These are phyloP conservation scores for Grammomys surdaster DNA, from an alignment of 2,113 vertebrate species.

Conservation along the genomic window DNA sequence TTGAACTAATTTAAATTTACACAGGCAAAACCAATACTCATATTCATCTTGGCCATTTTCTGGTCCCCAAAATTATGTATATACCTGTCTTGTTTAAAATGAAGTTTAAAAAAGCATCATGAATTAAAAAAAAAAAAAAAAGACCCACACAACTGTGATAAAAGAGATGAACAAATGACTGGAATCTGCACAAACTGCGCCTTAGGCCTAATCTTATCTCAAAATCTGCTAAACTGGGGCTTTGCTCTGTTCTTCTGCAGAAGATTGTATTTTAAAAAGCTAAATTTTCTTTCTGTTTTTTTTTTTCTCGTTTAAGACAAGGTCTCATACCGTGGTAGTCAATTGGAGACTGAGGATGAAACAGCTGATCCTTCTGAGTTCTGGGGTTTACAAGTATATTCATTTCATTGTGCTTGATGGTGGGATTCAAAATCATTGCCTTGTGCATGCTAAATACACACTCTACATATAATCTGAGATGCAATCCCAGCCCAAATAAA, in stretches of 20 bases:
- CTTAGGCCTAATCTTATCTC: not conserved
- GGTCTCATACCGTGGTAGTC: not conserved
- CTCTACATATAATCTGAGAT: not conserved
- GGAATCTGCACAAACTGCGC: not conserved
- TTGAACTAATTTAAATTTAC: not conserved
- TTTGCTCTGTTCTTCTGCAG: not conserved
- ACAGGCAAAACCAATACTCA: not conserved
- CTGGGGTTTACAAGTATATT: not conserved
- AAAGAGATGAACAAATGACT: not conserved
- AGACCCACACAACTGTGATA: not conserved
- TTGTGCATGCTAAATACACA: not conserved
- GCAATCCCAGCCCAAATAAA: not conserved
- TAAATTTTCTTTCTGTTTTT: not conserved
- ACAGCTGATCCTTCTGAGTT: not conserved
- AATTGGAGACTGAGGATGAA: not conserved
- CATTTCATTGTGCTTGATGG: not conserved
- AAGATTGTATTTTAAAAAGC: slow-evolving; percentile 22
- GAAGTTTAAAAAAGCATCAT: slow-evolving; percentile 1
- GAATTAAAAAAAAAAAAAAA: not conserved
- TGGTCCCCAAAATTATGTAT: slow-evolving; percentile 8
- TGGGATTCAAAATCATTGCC: not conserved
- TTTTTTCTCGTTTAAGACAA: slow-evolving; percentile 17
- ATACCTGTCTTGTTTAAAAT: slow-evolving; percentile 35
- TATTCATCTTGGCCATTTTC: slow-evolving; percentile 7
- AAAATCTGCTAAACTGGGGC: slow-evolving; percentile 49